Conservation (phyloP, 2,888 invertebrate species). For the Drosophila ezoana region DNA sequence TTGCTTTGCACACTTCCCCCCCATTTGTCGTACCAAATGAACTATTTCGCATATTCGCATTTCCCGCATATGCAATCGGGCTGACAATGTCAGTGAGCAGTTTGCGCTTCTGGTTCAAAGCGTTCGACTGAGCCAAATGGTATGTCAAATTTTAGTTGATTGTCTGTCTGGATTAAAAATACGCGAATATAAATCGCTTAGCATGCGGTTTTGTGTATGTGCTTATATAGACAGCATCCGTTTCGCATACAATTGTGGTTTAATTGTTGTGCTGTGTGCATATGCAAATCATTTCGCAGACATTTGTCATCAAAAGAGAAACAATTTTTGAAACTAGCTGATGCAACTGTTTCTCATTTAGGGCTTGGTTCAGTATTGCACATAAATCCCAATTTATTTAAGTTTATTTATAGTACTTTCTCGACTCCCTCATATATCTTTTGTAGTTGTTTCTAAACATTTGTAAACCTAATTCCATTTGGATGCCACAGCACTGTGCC, state of each 20-base stretch:
- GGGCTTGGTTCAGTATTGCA: background rate
- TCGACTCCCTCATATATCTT: background rate
- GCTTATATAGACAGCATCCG: conserved; percentile 2
- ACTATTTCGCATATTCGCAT: background rate
- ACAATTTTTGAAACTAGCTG: background rate
- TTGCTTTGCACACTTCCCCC: conserved; percentile 2
- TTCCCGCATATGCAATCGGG: conserved; percentile 19
- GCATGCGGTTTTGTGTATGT: conserved; percentile 1
- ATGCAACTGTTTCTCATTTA: conserved; percentile 3
- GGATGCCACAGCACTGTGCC: conserved; percentile 25
- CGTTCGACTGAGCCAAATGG: conserved; percentile 16
- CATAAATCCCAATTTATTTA: background rate
- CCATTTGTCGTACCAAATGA: background rate
- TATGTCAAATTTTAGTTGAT: conserved; percentile 40
- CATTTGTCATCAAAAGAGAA: background rate
- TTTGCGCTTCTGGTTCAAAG: conserved; percentile 21
- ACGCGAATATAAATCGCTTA: conserved; percentile 23
- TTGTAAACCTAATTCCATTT: conserved; percentile 36
- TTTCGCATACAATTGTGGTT: conserved; percentile 11
- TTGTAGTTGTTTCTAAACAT: conserved; percentile 10
- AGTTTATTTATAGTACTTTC: background rate
- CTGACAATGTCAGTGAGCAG: conserved; percentile 30
- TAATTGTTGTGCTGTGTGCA: background rate
- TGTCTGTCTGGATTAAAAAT: conserved; percentile 27
- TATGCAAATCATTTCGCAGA: background rate